Evolutionary conservation across 2,797 vertebrate genomes (phyloP).

Genomic region (Tragelaphus oryx): DNA sequence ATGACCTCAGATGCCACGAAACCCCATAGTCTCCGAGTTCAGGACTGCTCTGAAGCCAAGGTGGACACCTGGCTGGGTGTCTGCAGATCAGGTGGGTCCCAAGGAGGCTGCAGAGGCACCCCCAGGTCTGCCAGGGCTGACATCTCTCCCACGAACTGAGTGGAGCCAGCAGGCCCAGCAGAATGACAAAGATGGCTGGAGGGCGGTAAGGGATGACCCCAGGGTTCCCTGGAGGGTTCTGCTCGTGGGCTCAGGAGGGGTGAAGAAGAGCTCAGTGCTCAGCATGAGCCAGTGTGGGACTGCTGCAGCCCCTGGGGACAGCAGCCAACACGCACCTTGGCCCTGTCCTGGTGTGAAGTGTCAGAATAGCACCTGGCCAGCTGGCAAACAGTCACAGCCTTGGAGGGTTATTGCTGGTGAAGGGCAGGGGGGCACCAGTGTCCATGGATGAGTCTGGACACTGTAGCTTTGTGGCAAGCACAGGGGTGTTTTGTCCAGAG

Average conservation of each 20-base stretch:
- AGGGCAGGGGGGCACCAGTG: background rate
- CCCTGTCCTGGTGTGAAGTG: background rate
- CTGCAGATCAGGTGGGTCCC: background rate
- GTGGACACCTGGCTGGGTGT: background rate
- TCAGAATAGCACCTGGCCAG: background rate
- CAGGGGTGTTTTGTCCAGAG: background rate
- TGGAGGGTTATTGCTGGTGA: background rate
- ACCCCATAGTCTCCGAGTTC: background rate
- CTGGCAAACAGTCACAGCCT: background rate
- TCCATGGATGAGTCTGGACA: background rate
- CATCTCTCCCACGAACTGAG: background rate
- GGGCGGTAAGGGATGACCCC: too few relatives aligned
- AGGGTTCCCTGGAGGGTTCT: background rate
- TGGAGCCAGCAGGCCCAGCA: background rate
- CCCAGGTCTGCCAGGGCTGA: rapidly evolving
- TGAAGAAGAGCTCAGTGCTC: background rate
- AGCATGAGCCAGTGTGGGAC: background rate
- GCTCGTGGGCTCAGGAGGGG: background rate
- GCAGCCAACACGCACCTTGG: background rate
- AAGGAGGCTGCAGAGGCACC: background rate
- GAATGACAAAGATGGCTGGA: background rate
- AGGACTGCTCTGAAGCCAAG: background rate
- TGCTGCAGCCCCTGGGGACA: background rate
- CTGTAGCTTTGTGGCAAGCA: background rate
- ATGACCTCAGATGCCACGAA: background rate